Base-by-base conservation (phyloP, 2,113 vertebrate genomes). In the Meleagris gallopavo region DNA sequence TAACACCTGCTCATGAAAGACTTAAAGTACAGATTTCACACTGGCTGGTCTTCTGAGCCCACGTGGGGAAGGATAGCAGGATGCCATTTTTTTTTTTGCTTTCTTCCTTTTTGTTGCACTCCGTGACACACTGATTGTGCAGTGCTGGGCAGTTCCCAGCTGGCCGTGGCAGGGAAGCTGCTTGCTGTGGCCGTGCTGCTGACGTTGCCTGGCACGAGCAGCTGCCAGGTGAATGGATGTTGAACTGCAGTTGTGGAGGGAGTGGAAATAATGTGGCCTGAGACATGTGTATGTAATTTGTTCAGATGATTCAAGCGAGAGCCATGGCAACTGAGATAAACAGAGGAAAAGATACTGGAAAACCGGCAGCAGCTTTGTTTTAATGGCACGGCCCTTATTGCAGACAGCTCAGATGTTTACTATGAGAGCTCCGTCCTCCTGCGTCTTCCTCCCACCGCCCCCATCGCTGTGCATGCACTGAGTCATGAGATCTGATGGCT, bases 311-410 rank as follows among this genome's bases (percentile, higher is more conserved):
- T 97, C 97, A 93, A 92, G 54, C 4, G 65, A 96, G 95, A 90
- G 91, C 93, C 90, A 97, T 96, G 94, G 96, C 94, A 97, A 97
- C 96, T 13, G 67, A 92, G 94, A 93, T 95, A 97, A 97, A 98
- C 96, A 97, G 94, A 96, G 94, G 88, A 83, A 69, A 91, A 96
- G 96, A 94, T 95, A 77, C 95, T 97, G 95, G 95, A 86, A 96
- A 95, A 91, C 54, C 69, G 89, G 94, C 96, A 89, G 81, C 18
- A 27, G 73, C 89, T 94, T 90, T 79, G 11, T 90, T 96, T 97
- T 95, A 89, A 88, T 54, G 89, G 93, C 57, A 3, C 67, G 62
- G 94, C 86, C 91, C 55, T 92, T 54, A 66, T 80, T 96, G 87
- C 92, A 79, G 92, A 65, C 74, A 77, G 95, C 94, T 95, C 73